phyloP scores from a whole-genome alignment of 2,113 vertebrate genomes.

The Rhinoderma darwinii region DNA sequence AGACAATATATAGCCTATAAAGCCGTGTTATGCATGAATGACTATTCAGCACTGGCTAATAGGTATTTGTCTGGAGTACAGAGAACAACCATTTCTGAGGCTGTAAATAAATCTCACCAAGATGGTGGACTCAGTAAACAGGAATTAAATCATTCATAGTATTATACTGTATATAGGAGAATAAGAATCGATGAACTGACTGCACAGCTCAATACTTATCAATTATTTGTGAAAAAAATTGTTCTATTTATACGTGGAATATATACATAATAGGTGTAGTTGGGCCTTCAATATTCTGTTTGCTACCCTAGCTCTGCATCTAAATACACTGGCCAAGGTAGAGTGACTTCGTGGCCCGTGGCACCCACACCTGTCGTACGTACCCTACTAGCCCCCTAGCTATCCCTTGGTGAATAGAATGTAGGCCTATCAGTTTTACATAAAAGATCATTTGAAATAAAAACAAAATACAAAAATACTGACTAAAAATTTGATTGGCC shows the following conservation, averaged over 20 bases:
- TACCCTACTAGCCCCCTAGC: too few species aligned
- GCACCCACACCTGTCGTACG: too few species aligned
- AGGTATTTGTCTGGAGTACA: slow-evolving; percentile 46
- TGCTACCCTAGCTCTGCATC: not conserved
- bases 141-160: not conserved
- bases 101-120: slow-evolving; percentile 41
- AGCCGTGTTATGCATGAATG: slow-evolving; percentile 45
- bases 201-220: not conserved
- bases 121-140: slow-evolving; percentile 24
- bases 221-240: not conserved
- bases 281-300: not conserved
- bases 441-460: too few species aligned
- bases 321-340: not conserved
- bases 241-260: too few species aligned
- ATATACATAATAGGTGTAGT: too few species aligned
- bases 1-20: slow-evolving; percentile 56
- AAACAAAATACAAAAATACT: too few species aligned
- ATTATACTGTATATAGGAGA: not conserved
- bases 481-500: too few species aligned
- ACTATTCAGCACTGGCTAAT: slow-evolving; percentile 51
- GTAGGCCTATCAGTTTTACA: too few species aligned
- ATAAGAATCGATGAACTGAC: not conserved
- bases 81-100: slow-evolving; percentile 41
- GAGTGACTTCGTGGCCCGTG: not conserved
- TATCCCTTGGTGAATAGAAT: too few species aligned